Percentiles rank a stretch among this genome's conserved stretches.
Evolutionary conservation across 2,888 invertebrate genomes (phyloP).

Genomic region (Biston stratarius): DNA sequence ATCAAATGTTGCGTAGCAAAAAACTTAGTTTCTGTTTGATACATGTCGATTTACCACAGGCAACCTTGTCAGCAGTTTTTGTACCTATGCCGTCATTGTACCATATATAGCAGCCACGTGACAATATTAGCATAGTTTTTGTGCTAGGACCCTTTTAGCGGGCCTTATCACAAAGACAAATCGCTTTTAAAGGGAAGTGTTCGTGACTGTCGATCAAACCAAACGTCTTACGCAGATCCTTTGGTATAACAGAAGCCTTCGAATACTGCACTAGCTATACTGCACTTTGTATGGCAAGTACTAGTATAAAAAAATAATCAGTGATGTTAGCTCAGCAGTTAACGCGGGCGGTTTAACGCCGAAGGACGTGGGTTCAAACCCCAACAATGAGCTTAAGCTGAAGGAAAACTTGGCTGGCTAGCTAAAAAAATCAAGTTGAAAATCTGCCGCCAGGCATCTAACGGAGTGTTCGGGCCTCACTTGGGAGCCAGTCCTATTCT

Average conservation of each 20-base stretch:
- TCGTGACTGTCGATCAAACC: slow-evolving; percentile 15
- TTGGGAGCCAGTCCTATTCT: too few relatives aligned
- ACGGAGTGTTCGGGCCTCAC: too few relatives aligned
- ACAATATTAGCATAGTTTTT: slow-evolving; percentile 34
- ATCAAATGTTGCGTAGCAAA: slow-evolving; percentile 30
- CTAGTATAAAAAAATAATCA: neutral
- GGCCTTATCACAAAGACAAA: slow-evolving; percentile 11
- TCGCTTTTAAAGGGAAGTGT: slow-evolving; percentile 12
- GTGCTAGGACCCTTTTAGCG: slow-evolving; percentile 13
- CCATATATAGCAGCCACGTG: slow-evolving; percentile 31
- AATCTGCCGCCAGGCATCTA: too few relatives aligned
- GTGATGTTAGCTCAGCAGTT: too few relatives aligned
- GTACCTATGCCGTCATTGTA: slow-evolving; percentile 30
- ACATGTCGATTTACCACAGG: slow-evolving; percentile 40
- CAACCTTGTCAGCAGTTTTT: slow-evolving; percentile 44
- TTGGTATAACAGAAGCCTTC: slow-evolving; percentile 16
- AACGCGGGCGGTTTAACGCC: too few relatives aligned
- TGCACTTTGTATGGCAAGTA: neutral
- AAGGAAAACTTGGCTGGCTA: too few relatives aligned
- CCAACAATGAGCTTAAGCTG: too few relatives aligned
- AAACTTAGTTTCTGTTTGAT: slow-evolving; percentile 24
- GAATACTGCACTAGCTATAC: neutral
- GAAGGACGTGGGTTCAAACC: too few relatives aligned
- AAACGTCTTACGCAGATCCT: slow-evolving; percentile 8
- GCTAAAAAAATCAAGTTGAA: too few relatives aligned